These are phyloP conservation scores for Nomada goodeniana DNA, from an alignment of 2,888 invertebrate genomes.

Conservation along the genomic window DNA sequence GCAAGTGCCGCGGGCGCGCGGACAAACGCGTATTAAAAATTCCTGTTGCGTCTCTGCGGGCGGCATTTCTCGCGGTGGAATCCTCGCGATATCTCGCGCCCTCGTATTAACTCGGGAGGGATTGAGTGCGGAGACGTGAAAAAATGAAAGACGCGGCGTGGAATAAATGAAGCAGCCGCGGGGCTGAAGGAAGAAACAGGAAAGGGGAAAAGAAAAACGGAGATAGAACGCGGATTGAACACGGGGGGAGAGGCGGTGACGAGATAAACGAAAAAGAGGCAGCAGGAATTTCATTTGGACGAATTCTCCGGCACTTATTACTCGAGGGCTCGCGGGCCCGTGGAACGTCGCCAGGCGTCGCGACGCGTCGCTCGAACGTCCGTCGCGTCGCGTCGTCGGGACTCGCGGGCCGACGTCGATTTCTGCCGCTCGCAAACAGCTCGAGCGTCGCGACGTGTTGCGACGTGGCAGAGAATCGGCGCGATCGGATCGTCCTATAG, in stretches of 20 bases:
- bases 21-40: constrained; percentile 52
- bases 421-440: constrained; percentile 27
- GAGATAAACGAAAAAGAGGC: constrained; percentile 62
- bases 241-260: not conserved
- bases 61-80: constrained; percentile 41
- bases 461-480: constrained; percentile 34
- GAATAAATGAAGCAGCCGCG: constrained; percentile 26
- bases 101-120: constrained; percentile 31
- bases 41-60: constrained; percentile 23
- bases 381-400: constrained; percentile 30
- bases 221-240: not conserved
- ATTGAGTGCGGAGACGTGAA: constrained; percentile 8
- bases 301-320: constrained; percentile 80
- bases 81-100: constrained; percentile 43
- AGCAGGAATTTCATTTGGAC: constrained; percentile 79
- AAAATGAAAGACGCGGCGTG: not conserved
- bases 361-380: constrained; percentile 55
- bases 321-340: constrained; percentile 49
- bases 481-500: constrained; percentile 42
- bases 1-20: not conserved
- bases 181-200: not conserved
- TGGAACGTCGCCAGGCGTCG: constrained; percentile 64
- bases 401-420: constrained; percentile 29
- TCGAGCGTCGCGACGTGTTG: constrained; percentile 40
- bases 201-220: not conserved